These are phyloP conservation scores for Caenorhabditis brenneri DNA, from an alignment of 1,140 invertebrate genomes.

Conservation along the genomic window DNA sequence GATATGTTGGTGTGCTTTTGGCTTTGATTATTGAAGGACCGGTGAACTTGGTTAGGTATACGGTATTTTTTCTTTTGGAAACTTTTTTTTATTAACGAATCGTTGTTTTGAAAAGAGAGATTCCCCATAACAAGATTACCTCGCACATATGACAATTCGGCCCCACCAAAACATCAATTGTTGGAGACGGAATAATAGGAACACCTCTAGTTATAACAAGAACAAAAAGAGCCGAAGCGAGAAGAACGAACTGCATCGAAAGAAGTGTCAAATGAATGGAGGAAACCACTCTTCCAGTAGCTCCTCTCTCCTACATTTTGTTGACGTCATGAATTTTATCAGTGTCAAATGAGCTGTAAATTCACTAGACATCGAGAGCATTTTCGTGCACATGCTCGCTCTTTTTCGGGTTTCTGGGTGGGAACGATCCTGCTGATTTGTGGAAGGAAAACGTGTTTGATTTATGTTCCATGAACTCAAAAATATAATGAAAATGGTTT, in stretches of 20 bases:
- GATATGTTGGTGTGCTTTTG: no score
- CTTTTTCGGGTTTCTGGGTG: neutral
- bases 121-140: no score
- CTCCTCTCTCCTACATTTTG: neutral
- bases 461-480: neutral
- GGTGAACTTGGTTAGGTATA: no score
- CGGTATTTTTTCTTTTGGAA: no score
- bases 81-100: no score
- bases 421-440: neutral
- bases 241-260: neutral
- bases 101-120: no score
- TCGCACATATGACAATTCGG: slow-evolving; percentile 22
- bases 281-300: neutral
- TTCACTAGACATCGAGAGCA: neutral
- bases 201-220: neutral
- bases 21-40: no score
- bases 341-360: neutral
- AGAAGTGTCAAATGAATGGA: neutral
- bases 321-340: slow-evolving; percentile 5
- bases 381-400: neutral
- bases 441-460: neutral
- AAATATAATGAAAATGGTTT: neutral
- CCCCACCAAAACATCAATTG: neutral
- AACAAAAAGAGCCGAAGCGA: neutral
- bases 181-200: neutral